A percentile compares a stretch with the other conserved stretches of the same genome.
These are phyloP conservation scores for Rhynchonycteris naso DNA, from an alignment of 2,797 vertebrate species.

Conservation along the genomic window DNA sequence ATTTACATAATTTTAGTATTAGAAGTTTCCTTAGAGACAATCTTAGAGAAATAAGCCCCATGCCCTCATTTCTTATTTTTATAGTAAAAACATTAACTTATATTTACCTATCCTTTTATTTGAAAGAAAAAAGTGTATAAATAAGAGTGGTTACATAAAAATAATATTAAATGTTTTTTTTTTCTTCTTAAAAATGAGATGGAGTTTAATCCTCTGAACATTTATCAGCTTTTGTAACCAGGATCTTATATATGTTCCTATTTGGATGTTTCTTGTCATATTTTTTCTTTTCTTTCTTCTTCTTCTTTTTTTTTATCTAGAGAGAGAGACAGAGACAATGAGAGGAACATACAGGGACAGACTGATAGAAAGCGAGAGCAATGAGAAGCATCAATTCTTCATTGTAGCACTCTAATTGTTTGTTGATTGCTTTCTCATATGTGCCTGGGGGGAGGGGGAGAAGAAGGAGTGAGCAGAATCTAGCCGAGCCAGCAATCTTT, in stretches of 20 bases:
- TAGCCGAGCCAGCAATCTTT: no score
- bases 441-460: no score
- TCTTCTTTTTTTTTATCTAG: no score
- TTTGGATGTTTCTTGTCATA: conserved; percentile 11
- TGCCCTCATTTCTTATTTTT: conserved; percentile 17
- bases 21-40: neutral
- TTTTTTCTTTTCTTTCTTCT: neutral
- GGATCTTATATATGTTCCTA: neutral
- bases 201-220: neutral
- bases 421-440: no score
- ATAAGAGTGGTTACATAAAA: neutral
- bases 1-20: neutral
- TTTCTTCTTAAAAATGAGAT: neutral
- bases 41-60: neutral
- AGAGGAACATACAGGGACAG: no score
- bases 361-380: no score
- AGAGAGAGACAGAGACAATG: no score
- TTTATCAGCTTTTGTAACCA: neutral
- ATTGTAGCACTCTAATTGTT: no score
- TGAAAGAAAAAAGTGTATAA: neutral
- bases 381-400: no score
- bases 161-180: neutral
- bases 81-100: conserved; percentile 20
- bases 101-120: neutral
- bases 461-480: no score